Conservation (phyloP, 2,888 invertebrate species). For the Apodemia duryi region DNA sequence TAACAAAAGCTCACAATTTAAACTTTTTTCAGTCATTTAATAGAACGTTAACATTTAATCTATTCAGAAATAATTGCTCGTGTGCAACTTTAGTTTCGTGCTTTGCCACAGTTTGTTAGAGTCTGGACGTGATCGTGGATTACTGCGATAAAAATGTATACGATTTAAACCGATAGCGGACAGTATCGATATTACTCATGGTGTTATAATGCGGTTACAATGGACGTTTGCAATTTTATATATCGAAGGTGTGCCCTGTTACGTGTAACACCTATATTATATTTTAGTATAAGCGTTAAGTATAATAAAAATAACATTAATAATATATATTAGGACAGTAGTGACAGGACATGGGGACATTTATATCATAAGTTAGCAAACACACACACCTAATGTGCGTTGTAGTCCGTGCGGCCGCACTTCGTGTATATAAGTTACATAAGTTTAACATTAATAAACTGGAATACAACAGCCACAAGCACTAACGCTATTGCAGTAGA, state of each 20-base stretch:
- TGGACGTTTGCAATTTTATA: not conserved
- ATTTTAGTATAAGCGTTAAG: too few relatives aligned
- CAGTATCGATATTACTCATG: slow-evolving; percentile 18
- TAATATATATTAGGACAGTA: too few relatives aligned
- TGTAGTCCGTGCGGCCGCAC: too few relatives aligned
- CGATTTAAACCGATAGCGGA: slow-evolving; percentile 47
- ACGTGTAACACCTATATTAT: too few relatives aligned
- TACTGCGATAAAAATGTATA: slow-evolving; percentile 50
- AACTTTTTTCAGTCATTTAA: not conserved
- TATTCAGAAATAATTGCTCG: not conserved
- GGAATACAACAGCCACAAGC: too few relatives aligned
- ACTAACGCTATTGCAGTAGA: too few relatives aligned
- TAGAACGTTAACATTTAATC: not conserved
- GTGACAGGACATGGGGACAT: too few relatives aligned
- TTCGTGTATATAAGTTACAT: too few relatives aligned
- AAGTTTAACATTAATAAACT: too few relatives aligned
- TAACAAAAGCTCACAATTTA: not conserved
- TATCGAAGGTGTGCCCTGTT: not conserved
- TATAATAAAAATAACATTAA: too few relatives aligned
- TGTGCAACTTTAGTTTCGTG: slow-evolving; percentile 47
- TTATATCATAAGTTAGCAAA: too few relatives aligned
- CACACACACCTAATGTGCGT: too few relatives aligned
- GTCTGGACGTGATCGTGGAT: slow-evolving; percentile 46
- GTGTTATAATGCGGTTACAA: not conserved
- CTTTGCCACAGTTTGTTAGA: slow-evolving; percentile 54